These are phyloP conservation scores for Gorilla gorilla DNA, from an alignment of 2,113 vertebrate species.

Conservation along the genomic window DNA sequence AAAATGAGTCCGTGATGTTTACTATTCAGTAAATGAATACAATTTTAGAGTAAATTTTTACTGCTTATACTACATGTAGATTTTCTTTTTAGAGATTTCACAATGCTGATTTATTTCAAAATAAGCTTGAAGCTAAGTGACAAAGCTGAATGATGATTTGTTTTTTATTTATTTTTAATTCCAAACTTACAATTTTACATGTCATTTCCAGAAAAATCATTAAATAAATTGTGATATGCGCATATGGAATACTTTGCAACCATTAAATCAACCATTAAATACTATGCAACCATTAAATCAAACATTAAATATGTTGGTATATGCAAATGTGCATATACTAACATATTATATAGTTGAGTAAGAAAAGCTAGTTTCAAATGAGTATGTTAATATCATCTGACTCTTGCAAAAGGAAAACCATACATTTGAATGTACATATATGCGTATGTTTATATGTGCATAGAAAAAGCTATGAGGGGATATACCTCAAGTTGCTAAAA, in stretches of 20 bases:
- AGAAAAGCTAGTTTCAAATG: conserved; percentile 22
- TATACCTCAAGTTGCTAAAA: conserved; percentile 11
- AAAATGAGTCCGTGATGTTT: not conserved
- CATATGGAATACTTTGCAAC: not conserved
- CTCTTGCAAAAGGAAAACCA: not conserved
- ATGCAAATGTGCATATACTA: not conserved
- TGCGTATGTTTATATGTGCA: not conserved
- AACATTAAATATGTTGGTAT: too few species aligned
- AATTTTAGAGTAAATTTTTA: conserved; percentile 21
- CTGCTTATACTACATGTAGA: not conserved
- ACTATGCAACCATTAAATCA: not conserved
- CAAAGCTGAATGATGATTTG: not conserved
- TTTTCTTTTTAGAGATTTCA: conserved; percentile 11
- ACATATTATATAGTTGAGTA: not conserved
- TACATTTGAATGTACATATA: not conserved
- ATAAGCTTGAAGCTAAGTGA: not conserved
- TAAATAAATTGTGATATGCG: not conserved
- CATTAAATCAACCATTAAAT: conserved; percentile 23
- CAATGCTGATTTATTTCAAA: conserved; percentile 7
- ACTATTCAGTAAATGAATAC: not conserved
- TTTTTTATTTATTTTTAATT: conserved; percentile 8
- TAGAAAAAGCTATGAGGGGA: not conserved
- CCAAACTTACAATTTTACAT: not conserved
- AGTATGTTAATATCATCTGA: not conserved
- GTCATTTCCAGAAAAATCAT: not conserved